Evolutionary conservation across 2,113 vertebrate species (phyloP), one percentile per base, ranked within the genome.

Genomic region (Platysternon megacephalum): DNA sequence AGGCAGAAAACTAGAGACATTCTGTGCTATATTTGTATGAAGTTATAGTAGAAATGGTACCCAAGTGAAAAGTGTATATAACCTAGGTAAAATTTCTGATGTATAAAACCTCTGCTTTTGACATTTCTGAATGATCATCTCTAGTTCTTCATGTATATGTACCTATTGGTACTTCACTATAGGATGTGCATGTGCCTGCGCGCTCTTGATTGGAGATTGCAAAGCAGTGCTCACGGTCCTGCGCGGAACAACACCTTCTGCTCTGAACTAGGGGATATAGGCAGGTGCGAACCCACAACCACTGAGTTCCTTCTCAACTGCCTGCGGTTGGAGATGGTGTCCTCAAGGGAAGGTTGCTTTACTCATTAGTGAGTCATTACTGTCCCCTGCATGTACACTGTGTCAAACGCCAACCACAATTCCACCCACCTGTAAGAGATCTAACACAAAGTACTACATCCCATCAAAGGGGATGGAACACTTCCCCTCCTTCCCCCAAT

Each of bases 91-190:
- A 32, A 61, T 61, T 29, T 61, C 58, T 65, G 42, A 12, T 0
- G 22, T 28, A 1, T 5, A 0, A 3, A 0, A 8, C 6, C 9
- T 52, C 32, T 80, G 2, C 10, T 53, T 35, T 16, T 12, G 48
- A 2, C 12, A 12, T 3, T 65, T 52, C 46, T 19, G 0, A 84
- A 16, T 1, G 32, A 65, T 65, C 32, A 35, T 35, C 14, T 32
- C 32, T 65, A 16, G 32, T 65, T 35, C 13, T 35, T 32, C 13
- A 35, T 17, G 61, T 35, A 35, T 65, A 17, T 65, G 32, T 65
- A 16, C 32, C 61, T 56, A 3, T 61, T 28, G 56, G 56, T 32
- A 32, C 56, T 61, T 13, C 56, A 32, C 29, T 8, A 35, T n/a
- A 16, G 7, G 61, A 35, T 35, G 61, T 65, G 28, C 12, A 14